phyloP scores from a whole-genome alignment of 1,140 invertebrate genomes.

The Zaprionus kolodkinae region DNA sequence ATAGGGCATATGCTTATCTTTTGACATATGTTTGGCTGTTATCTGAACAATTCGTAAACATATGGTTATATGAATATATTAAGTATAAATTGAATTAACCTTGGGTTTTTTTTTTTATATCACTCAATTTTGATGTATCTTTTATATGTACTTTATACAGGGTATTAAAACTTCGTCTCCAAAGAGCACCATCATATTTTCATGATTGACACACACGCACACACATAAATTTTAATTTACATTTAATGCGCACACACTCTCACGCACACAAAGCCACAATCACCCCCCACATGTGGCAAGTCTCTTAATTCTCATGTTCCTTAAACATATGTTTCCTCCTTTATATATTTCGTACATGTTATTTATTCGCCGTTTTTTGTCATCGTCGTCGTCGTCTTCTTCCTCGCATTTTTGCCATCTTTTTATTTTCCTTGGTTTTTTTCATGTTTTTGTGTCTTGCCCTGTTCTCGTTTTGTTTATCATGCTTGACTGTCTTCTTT shows the following conservation, averaged over 20 bases:
- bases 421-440: not conserved
- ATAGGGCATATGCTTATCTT: not conserved
- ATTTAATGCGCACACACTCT: constrained; percentile 31
- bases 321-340: constrained; percentile 21
- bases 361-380: constrained; percentile 22
- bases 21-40: not conserved
- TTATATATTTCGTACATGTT: constrained; percentile 31
- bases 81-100: not conserved
- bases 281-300: constrained; percentile 27
- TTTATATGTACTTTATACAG: not conserved
- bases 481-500: constrained; percentile 2
- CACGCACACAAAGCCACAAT: not conserved
- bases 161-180: not conserved
- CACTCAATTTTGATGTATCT: not conserved
- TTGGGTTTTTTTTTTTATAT: not conserved
- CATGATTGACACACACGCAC: not conserved
- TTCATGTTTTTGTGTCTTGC: not conserved
- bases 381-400: not conserved
- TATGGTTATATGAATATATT: not conserved
- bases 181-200: not conserved
- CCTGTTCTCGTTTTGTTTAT: constrained; percentile 28
- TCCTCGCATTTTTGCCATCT: constrained; percentile 11
- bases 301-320: constrained; percentile 42
- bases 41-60: not conserved
- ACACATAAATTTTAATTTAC: constrained; percentile 52